Evolutionary conservation across 2,888 invertebrate species (phyloP), one percentile per base, ranked within the genome.

Genomic region (Steinernema carpocapsae): DNA sequence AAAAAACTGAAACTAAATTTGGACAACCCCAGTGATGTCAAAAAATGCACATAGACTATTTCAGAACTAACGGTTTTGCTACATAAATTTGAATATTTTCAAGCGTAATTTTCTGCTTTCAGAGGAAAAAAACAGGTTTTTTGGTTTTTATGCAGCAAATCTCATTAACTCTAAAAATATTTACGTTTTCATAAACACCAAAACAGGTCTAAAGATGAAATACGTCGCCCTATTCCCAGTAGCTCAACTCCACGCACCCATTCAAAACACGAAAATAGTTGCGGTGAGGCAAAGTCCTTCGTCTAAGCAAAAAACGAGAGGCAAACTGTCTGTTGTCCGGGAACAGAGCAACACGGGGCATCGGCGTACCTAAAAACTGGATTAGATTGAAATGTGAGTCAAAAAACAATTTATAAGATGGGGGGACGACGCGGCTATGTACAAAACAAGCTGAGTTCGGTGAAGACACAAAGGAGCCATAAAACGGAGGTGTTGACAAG

Each of bases 351-450:
- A 29, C 10, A 29, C 32, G 29, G 19, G 6, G 17, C 22, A 12
- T 56, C 17, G 17, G 32, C 32, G 29, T 10, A 26, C 32, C 12
- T 17, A 12, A 64, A 17, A 64, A 64, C 64, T 64, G 32, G 64
- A 22, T 64, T 17, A 32, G 32, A 29, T 32, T 29, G 32, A 64
- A 64, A 64, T 37, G 37, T 37, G 48, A 64, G 64, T 29, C 32
- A 64, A 64, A 64, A 64, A 64, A 64, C 22, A 22, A 37, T n/a
- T 29, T 19, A 32, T 26, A 26, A 64, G 64, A 64, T 64, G 64
- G 37, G 64, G 1, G 17, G 64, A 29, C 32, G 19, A 37, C 37
- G 37, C 4, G 37, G 37, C 37, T n/a, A 24, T 52, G 52, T 52
- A 24, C 52, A 52, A 52, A 52, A 52, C 52, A 52, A 52, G 24